phyloP scores from a whole-genome alignment of 2,113 vertebrate genomes.

The Kobus ellipsiprymnus region DNA sequence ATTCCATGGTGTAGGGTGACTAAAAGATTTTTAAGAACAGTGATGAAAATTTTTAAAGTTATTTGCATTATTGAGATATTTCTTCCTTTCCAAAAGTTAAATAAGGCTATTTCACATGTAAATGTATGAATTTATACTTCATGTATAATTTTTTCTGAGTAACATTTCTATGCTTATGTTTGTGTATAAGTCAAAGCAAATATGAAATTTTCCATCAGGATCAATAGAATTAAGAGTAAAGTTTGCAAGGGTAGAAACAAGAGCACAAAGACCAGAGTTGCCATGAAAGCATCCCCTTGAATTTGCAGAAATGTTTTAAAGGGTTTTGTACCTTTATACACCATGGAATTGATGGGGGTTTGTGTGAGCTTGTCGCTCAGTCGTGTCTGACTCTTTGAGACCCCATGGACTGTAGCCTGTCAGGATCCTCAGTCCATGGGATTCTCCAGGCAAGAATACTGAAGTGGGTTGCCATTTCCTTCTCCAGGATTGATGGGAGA shows the following conservation, averaged over 20 bases:
- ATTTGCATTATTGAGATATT: background rate
- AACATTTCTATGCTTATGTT: background rate
- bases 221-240: background rate
- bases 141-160: background rate
- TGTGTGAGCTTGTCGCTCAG: background rate
- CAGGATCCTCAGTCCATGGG: background rate
- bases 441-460: background rate
- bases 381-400: rapidly evolving
- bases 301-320: background rate
- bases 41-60: background rate
- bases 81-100: background rate
- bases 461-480: background rate
- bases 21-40: background rate
- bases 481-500: background rate
- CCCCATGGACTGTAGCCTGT: background rate
- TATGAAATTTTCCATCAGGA: background rate
- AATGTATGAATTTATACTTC: background rate
- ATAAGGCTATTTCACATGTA: background rate
- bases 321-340: background rate
- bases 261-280: background rate
- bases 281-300: background rate
- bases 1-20: background rate
- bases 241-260: background rate
- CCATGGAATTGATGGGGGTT: background rate
- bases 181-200: background rate